These are phyloP conservation scores for Scaptomyza reducta DNA, from an alignment of 2,888 invertebrate species.

Conservation along the genomic window DNA sequence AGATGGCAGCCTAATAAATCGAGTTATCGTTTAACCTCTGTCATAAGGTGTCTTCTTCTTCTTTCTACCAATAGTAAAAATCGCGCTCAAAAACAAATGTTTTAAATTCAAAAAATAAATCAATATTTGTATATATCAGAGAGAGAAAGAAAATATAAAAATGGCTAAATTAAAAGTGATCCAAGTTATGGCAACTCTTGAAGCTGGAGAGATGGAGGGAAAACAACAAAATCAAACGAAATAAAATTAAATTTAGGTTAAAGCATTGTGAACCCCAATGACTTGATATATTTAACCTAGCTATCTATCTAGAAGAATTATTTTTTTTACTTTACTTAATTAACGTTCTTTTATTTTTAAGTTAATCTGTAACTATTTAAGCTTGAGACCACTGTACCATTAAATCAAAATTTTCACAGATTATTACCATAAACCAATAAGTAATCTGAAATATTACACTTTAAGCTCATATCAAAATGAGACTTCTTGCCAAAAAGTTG, in stretches of 20 bases:
- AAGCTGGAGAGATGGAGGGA: too few species aligned
- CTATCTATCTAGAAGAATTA: too few species aligned
- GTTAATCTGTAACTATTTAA: too few species aligned
- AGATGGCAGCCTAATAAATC: slow-evolving; percentile 13
- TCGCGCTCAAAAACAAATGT: background rate
- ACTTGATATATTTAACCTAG: too few species aligned
- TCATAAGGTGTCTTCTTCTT: background rate
- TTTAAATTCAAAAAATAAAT: background rate
- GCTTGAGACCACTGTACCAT: background rate
- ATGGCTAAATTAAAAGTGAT: too few species aligned
- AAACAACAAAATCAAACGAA: too few species aligned
- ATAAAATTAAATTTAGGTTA: too few species aligned
- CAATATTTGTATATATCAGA: background rate
- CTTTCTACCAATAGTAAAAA: background rate
- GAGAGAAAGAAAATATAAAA: too few species aligned
- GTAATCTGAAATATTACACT: background rate
- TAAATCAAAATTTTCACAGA: slow-evolving; percentile 32
- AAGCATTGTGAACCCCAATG: too few species aligned
- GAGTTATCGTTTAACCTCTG: background rate
- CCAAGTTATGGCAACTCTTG: too few species aligned
- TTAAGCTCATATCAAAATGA: slow-evolving; percentile 11
- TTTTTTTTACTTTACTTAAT: too few species aligned
- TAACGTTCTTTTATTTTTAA: too few species aligned
- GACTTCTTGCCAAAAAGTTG: slow-evolving; percentile 7
- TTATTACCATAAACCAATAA: background rate